A percentile compares a stretch with the other conserved stretches of the same genome.
phyloP scores from a whole-genome alignment of 2,113 vertebrate genomes.

The Crypturellus undulatus region DNA sequence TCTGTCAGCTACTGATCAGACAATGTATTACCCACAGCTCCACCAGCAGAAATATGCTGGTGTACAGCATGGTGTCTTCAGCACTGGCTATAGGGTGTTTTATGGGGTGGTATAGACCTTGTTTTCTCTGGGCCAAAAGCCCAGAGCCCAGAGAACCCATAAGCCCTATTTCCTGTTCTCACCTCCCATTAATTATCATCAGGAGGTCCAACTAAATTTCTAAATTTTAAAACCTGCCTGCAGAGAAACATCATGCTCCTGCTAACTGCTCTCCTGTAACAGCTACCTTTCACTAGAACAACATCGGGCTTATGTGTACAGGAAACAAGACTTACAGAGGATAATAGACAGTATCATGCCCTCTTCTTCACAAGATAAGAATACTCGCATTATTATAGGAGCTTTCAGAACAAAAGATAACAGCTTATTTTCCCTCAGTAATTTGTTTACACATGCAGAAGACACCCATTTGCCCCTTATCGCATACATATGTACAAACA shows the following conservation, averaged over 20 bases:
- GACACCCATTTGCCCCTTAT: neutral
- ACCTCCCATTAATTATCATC: neutral
- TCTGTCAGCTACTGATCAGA: neutral
- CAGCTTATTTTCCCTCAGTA: conserved; percentile 33
- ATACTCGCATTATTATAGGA: conserved; percentile 49
- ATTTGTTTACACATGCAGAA: conserved; percentile 40
- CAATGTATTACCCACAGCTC: neutral
- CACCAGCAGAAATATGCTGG: neutral
- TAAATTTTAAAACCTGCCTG: neutral
- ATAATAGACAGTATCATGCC: conserved; percentile 40
- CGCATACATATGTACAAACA: neutral
- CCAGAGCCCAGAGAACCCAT: neutral
- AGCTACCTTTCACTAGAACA: neutral
- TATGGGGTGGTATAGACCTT: neutral
- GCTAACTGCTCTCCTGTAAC: neutral
- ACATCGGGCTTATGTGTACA: neutral
- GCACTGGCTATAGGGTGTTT: neutral
- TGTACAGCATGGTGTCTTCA: neutral
- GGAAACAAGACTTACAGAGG: conserved; percentile 25
- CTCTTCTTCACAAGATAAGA: conserved; percentile 33
- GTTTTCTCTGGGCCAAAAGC: neutral
- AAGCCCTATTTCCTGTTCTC: neutral
- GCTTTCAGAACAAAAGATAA: conserved; percentile 64
- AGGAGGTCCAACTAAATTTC: neutral
- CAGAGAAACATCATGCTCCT: neutral